Evolutionary conservation across 2,888 invertebrate species (phyloP).

Genomic region (Zygothrica quintamaculata): DNA sequence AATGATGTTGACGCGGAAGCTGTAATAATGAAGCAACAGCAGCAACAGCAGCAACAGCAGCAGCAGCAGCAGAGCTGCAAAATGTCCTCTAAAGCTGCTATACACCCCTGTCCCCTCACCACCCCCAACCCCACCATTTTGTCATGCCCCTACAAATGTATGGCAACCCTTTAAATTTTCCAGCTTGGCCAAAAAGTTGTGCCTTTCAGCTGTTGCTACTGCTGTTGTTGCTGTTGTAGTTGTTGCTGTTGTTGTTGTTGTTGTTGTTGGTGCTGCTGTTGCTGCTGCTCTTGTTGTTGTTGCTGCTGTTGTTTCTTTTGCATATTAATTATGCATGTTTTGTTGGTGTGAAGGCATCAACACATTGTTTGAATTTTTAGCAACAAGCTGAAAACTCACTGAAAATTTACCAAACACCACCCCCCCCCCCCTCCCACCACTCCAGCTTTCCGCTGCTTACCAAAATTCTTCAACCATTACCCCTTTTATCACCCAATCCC

Average conservation of each 20-base stretch:
- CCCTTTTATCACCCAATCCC: not conserved
- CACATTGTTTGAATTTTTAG: slow-evolving; percentile 81
- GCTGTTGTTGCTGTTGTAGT: slow-evolving; percentile 47
- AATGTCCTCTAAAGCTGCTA: slow-evolving; percentile 65
- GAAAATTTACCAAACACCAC: slow-evolving; percentile 5
- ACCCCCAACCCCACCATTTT: not conserved
- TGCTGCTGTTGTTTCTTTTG: slow-evolving; percentile 63
- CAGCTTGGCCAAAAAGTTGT: slow-evolving; percentile 67
- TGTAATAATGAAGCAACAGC: slow-evolving; percentile 80
- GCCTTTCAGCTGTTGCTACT: slow-evolving; percentile 43
- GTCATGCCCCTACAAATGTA: slow-evolving; percentile 46
- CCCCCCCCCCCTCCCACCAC: slow-evolving; percentile 4
- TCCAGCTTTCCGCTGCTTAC: too few relatives aligned
- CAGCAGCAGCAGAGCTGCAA: slow-evolving; percentile 60
- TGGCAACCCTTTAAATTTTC: slow-evolving; percentile 77
- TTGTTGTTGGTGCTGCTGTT: slow-evolving; percentile 40
- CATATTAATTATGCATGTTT: slow-evolving; percentile 80
- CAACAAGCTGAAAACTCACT: slow-evolving; percentile 67
- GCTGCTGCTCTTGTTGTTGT: slow-evolving; percentile 36
- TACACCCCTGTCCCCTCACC: slow-evolving; percentile 13
- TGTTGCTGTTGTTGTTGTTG: slow-evolving; percentile 60
- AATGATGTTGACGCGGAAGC: slow-evolving; percentile 82
- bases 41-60: slow-evolving; percentile 61
- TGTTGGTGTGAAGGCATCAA: slow-evolving; percentile 81
- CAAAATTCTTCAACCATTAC: too few relatives aligned